Conservation (phyloP, 2,888 invertebrate species). For the Synergus itoensis region DNA sequence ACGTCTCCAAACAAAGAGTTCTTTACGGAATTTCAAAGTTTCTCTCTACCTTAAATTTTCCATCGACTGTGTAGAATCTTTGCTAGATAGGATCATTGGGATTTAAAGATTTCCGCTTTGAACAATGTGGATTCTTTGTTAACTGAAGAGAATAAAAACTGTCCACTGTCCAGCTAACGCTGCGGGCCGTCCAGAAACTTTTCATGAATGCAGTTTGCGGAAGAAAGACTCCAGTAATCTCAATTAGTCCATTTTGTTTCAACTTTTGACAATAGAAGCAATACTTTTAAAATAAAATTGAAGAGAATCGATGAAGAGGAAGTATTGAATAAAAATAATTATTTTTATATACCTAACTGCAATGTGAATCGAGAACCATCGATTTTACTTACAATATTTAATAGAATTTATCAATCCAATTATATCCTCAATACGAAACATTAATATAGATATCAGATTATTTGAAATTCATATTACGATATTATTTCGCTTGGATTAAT, state of each 20-base stretch:
- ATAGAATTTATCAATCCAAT: too few species aligned
- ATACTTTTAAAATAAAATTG: too few species aligned
- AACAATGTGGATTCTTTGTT: neutral
- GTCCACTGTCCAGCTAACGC: neutral
- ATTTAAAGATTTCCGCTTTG: neutral
- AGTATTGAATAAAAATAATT: too few species aligned
- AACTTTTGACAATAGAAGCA: neutral
- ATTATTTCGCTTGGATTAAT: too few species aligned
- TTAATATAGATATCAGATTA: too few species aligned
- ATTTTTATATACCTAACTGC: too few species aligned
- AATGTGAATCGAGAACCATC: too few species aligned
- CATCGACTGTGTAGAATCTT: neutral
- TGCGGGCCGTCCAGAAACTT: neutral
- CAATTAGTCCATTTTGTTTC: neutral
- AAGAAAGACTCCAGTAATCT: neutral
- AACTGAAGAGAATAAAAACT: neutral
- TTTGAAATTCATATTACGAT: too few species aligned
- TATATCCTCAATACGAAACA: too few species aligned
- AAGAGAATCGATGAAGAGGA: too few species aligned
- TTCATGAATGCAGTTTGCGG: neutral
- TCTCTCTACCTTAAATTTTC: neutral
- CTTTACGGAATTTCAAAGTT: neutral
- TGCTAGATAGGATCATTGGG: neutral
- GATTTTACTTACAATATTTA: too few species aligned
- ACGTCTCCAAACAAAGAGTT: neutral